Evolutionary conservation across 1,140 invertebrate genomes (phyloP).

Genomic region (Dendroctonus valens): DNA sequence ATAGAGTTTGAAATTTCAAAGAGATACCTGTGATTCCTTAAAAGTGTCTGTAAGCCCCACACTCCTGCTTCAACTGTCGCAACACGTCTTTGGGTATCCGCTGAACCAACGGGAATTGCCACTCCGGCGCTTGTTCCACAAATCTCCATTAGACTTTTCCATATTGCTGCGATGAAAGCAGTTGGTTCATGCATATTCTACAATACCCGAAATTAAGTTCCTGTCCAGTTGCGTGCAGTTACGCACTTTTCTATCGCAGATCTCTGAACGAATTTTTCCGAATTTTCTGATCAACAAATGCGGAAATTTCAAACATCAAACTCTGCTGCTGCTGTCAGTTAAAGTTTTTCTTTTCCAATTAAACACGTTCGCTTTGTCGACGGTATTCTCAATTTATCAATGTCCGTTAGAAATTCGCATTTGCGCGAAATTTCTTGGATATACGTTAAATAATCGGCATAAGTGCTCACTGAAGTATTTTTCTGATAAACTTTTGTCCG

Average conservation of each 20-base stretch:
- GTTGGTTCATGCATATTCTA: constrained; percentile 60
- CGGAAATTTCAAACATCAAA: background rate
- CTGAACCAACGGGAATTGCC: constrained; percentile 59
- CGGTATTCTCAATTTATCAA: constrained; percentile 90
- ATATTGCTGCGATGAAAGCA: constrained; percentile 52
- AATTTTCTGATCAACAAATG: constrained; percentile 31
- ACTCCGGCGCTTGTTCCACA: constrained; percentile 68
- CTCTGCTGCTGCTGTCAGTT: constrained; percentile 40
- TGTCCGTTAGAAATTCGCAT: constrained; percentile 74
- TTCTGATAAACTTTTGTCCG: constrained; percentile 75
- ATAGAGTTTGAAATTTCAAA: constrained; percentile 72
- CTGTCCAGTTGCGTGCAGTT: constrained; percentile 86
- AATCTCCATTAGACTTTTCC: constrained; percentile 39
- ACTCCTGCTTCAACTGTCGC: constrained; percentile 79
- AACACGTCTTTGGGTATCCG: constrained; percentile 62
- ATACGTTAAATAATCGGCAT: constrained; percentile 82
- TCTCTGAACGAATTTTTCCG: constrained; percentile 61
- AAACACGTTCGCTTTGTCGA: constrained; percentile 91
- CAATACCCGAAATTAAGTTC: constrained; percentile 62
- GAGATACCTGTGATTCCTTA: constrained; percentile 85
- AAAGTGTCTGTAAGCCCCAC: constrained; percentile 90
- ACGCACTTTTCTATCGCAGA: constrained; percentile 66
- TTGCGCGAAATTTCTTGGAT: constrained; percentile 64
- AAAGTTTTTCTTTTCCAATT: constrained; percentile 63
- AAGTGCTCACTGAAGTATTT: constrained; percentile 69